Percentiles rank a stretch among this genome's conserved stretches.
phyloP scores from a whole-genome alignment of 2,888 invertebrate species.

The Eupithecia exiguata region DNA sequence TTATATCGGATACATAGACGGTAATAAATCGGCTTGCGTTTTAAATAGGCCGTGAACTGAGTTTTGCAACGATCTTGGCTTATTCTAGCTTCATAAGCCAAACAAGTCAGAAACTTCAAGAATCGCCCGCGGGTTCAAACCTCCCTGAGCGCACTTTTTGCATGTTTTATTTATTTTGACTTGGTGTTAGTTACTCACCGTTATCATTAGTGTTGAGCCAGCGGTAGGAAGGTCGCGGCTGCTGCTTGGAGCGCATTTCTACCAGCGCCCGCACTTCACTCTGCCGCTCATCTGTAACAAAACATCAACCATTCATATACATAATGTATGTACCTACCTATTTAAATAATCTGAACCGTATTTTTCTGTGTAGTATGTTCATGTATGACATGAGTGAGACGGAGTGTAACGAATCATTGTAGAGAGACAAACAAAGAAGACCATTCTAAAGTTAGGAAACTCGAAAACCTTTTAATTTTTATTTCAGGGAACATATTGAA shows the following conservation, averaged over 20 bases:
- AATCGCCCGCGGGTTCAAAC: constrained; percentile 9
- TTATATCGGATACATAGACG: not conserved
- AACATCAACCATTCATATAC: not conserved
- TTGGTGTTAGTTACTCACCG: constrained; percentile 67
- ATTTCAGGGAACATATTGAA: no score
- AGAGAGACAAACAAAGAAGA: no score
- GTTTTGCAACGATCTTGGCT: not conserved
- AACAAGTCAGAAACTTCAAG: not conserved
- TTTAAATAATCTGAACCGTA: not conserved
- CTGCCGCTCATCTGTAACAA: constrained; percentile 66
- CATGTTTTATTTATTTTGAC: not conserved
- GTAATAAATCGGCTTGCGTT: not conserved
- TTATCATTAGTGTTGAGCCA: constrained; percentile 87
- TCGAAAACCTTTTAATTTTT: no score
- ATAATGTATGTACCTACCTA: not conserved
- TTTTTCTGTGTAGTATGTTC: not conserved
- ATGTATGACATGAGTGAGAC: no score
- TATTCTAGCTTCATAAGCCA: not conserved
- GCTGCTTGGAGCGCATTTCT: constrained; percentile 88
- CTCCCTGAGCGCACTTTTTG: constrained; percentile 8
- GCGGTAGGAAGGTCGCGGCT: constrained; percentile 87
- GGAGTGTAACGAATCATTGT: no score
- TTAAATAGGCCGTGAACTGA: not conserved
- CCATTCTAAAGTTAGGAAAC: no score
- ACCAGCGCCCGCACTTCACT: constrained; percentile 66